Evolutionary conservation across 2,888 invertebrate genomes (phyloP), one percentile per base, ranked within the genome.

Genomic region (Epirrita christyi): DNA sequence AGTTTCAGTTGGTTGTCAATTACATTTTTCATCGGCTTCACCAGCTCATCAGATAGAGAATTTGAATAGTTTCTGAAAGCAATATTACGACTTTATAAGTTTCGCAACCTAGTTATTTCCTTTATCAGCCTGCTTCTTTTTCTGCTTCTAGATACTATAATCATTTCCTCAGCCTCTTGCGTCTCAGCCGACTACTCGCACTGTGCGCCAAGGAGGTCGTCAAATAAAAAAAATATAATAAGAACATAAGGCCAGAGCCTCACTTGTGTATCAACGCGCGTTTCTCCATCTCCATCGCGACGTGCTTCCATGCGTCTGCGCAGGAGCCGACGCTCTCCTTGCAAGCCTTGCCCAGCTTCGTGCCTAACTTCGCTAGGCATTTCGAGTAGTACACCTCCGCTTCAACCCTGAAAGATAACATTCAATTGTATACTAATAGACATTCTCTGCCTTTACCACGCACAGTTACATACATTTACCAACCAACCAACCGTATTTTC

Each of bases 381-480:
- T 98, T 98, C 49, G 98, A 97, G 85, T 98, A 98, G 75, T 96
- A 95, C 52, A 95, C 94, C 92, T 98, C 98, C 55, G 98, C 94
- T 84, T 98, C 98, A 57, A 98, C 96, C 88, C 98, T 98, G 87
- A 38, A 93, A 93, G 66, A 52, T 65, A 69, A 38, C 8, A 38
- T 14, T 5, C 1, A 8, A 29, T 29, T 29, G 21, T 21, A 21
- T 4, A 21, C 4, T 3, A 21, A 3, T 21, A 21, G n/a, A n/a
- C n/a, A n/a, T n/a, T n/a, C n/a, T n/a, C n/a, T n/a, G n/a, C n/a
- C n/a, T n/a, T n/a, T n/a, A n/a, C n/a, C n/a, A n/a, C n/a, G n/a
- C n/a, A n/a, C n/a, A n/a, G n/a, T n/a, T n/a, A n/a, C n/a, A n/a
- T n/a, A n/a, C n/a, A n/a, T n/a, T n/a, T n/a, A n/a, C n/a, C n/a